Percentiles rank a stretch among this genome's conserved stretches.
Evolutionary conservation across 2,113 vertebrate genomes (phyloP).

Genomic region (Oreamnos americanus): DNA sequence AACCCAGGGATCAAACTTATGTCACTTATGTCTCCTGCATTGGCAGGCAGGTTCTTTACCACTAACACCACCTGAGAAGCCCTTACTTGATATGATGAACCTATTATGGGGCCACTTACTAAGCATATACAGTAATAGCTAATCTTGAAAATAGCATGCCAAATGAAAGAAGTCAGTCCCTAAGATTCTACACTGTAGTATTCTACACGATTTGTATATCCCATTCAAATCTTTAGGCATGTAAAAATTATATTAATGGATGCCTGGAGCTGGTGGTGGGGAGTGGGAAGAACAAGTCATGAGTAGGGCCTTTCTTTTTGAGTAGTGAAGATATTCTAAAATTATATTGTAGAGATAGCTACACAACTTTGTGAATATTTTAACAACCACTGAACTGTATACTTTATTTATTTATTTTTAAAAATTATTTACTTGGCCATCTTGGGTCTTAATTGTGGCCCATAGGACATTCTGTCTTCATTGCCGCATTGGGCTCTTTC

Average conservation of each 20-base stretch:
- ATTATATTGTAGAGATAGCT: accelerated
- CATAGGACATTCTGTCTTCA: background rate
- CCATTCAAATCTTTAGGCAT: background rate
- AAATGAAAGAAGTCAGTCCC: background rate
- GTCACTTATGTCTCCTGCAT: background rate
- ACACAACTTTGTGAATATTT: background rate
- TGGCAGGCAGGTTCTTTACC: background rate
- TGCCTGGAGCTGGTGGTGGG: background rate
- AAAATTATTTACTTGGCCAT: background rate
- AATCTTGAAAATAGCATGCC: background rate
- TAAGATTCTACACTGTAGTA: too few species aligned
- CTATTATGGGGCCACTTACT: background rate
- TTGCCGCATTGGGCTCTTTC: background rate
- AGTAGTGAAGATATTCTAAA: background rate
- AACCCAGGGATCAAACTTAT: background rate
- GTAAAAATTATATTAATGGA: background rate
- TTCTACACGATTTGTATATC: background rate
- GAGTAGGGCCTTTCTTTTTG: background rate
- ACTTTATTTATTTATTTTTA: background rate
- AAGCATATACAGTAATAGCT: background rate
- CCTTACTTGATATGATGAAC: background rate
- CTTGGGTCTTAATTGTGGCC: background rate
- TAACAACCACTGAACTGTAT: background rate
- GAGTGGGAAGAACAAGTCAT: background rate
- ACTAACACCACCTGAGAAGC: background rate